These are phyloP conservation scores for Dusona sp. DNA, from an alignment of 2,888 invertebrate genomes.

Conservation along the genomic window DNA sequence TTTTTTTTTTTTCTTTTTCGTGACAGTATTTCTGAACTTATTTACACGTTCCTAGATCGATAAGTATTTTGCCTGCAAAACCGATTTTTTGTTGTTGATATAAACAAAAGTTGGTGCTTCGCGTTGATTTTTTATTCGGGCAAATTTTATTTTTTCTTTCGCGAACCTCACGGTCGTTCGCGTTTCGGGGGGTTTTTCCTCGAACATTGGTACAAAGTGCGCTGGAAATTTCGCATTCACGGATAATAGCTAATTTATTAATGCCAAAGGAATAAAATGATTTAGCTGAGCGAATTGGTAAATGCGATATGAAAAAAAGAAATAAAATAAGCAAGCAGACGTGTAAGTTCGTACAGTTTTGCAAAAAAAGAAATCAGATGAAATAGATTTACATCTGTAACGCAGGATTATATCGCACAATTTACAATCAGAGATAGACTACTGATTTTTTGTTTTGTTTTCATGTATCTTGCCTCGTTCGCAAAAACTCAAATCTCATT, in stretches of 20 bases:
- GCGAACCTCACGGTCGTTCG: background rate
- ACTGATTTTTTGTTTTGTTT: background rate
- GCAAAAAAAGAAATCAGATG: background rate
- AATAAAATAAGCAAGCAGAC: background rate
- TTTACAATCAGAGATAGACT: constrained; percentile 15
- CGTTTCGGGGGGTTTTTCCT: background rate
- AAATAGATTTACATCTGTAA: constrained; percentile 9
- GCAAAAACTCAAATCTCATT: background rate
- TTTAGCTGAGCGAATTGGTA: constrained; percentile 24
- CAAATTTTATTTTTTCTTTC: constrained; percentile 31
- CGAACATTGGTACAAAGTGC: constrained; percentile 54
- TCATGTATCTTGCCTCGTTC: constrained; percentile 18
- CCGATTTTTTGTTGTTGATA: background rate
- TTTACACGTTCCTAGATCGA: constrained; percentile 53
- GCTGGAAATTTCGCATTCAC: constrained; percentile 17
- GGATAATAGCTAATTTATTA: constrained; percentile 42
- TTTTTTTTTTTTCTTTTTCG: constrained; percentile 19
- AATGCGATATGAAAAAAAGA: background rate
- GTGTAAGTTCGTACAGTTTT: background rate
- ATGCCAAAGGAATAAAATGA: constrained; percentile 60
- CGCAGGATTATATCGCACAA: constrained; percentile 62
- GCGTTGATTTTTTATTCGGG: constrained; percentile 24
- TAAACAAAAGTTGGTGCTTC: constrained; percentile 36
- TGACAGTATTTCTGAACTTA: constrained; percentile 51
- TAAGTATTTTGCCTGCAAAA: constrained; percentile 42